phyloP scores from a whole-genome alignment of 2,888 invertebrate genomes.

The Drosophila incognita region DNA sequence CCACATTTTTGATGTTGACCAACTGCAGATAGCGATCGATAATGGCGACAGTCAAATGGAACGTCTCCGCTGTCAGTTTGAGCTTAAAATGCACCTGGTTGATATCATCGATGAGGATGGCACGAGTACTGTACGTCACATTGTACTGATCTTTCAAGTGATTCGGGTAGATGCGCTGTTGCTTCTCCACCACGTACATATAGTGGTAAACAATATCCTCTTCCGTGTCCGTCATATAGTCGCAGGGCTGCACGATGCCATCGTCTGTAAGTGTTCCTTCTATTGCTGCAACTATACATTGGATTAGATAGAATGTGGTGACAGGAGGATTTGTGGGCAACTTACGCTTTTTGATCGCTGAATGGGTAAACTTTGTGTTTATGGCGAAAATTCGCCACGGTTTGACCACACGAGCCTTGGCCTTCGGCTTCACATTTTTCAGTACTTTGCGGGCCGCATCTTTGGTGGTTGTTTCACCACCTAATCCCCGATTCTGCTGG shows the following conservation, averaged over 20 bases:
- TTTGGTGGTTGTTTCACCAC: constrained; percentile 67
- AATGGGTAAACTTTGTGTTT: rapidly evolving
- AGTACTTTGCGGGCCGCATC: constrained; percentile 64
- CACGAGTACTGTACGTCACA: constrained; percentile 93
- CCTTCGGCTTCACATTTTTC: constrained; percentile 53
- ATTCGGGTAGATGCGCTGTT: constrained; percentile 88
- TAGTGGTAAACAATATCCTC: constrained; percentile 62
- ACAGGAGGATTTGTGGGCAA: too few species aligned
- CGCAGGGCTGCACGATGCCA: too few species aligned
- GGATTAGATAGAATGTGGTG: too few species aligned
- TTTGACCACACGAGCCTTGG: too few species aligned
- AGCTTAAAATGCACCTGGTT: constrained; percentile 96
- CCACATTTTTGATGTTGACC: constrained; percentile 85
- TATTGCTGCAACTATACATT: too few species aligned
- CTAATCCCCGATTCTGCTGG: constrained; percentile 85
- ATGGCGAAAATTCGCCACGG: too few species aligned
- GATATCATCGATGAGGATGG: constrained; percentile 97
- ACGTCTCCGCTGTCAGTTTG: constrained; percentile 93
- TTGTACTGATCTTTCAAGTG: constrained; percentile 88
- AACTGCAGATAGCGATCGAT: constrained; percentile 93
- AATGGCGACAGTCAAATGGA: constrained; percentile 94
- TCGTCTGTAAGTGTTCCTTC: too few species aligned
- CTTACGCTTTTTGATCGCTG: too few species aligned
- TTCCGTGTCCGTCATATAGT: constrained; percentile 90
- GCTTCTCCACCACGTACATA: constrained; percentile 87